Conservation (phyloP, 1,140 invertebrate species). For the Eufriesea mexicana region DNA sequence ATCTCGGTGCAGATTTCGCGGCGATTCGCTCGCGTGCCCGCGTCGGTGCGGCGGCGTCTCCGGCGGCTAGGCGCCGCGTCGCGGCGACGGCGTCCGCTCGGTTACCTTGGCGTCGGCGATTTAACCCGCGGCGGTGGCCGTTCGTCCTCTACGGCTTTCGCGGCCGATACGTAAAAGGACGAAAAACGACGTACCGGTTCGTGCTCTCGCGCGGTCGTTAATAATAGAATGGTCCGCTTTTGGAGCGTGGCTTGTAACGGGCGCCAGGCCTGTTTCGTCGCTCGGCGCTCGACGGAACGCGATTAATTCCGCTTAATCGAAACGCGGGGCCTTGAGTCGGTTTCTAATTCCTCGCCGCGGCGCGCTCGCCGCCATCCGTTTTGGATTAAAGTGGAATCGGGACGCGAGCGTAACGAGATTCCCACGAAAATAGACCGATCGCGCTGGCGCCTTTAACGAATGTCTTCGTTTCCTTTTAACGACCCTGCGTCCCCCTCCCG, state of each 20-base stretch:
- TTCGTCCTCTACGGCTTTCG: conserved; percentile 57
- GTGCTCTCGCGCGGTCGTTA: conserved; percentile 13
- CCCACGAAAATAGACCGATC: conserved; percentile 50
- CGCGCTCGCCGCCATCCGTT: conserved; percentile 25
- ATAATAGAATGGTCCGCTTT: conserved; percentile 71
- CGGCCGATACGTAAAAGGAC: conserved; percentile 60
- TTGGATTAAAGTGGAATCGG: conserved; percentile 26
- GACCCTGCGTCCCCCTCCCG: not conserved
- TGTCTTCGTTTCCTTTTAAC: conserved; percentile 23
- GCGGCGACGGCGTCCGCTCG: conserved; percentile 19
- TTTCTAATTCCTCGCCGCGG: conserved; percentile 21
- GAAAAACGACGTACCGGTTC: conserved; percentile 67
- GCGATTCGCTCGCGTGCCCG: not conserved
- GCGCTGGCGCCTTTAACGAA: conserved; percentile 44
- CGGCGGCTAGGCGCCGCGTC: conserved; percentile 5
- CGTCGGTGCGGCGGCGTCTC: conserved; percentile 26
- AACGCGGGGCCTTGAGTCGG: conserved; percentile 37
- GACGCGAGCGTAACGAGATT: conserved; percentile 14
- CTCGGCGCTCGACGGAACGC: not conserved
- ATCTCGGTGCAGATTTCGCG: conserved; percentile 6
- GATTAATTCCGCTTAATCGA: conserved; percentile 54
- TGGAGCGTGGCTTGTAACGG: conserved; percentile 61
- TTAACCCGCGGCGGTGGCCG: conserved; percentile 32
- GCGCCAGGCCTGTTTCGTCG: conserved; percentile 43
- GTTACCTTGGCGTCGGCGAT: conserved; percentile 63